Evolutionary conservation across 2,888 invertebrate species (phyloP).

Genomic region (Diploptera punctata): DNA sequence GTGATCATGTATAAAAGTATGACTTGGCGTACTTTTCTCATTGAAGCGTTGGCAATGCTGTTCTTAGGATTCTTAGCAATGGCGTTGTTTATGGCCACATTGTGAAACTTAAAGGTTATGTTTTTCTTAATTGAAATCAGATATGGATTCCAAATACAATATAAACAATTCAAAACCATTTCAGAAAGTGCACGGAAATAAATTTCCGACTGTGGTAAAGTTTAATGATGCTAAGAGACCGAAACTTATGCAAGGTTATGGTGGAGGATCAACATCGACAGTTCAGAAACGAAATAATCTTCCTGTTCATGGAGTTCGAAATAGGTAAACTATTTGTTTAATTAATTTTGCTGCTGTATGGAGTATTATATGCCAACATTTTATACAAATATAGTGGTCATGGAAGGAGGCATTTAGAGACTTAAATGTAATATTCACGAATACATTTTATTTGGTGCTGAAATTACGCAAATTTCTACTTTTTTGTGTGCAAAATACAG

Average conservation of each 20-base stretch:
- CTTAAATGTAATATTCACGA: conserved; percentile 16
- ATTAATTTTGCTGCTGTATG: neutral
- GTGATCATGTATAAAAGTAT: too few species aligned
- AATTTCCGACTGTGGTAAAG: neutral
- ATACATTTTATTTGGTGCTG: neutral
- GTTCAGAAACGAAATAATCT: conserved; percentile 52
- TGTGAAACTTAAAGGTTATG: too few species aligned
- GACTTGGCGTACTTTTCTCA: too few species aligned
- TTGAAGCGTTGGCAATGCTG: too few species aligned
- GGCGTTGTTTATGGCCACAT: too few species aligned
- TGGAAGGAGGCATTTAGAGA: neutral
- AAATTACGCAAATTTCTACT: neutral
- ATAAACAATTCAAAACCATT: neutral
- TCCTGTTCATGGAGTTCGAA: conserved; percentile 55
- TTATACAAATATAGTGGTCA: neutral
- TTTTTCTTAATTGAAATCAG: too few species aligned
- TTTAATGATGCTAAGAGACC: conserved; percentile 1
- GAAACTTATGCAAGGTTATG: neutral
- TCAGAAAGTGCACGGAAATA: neutral
- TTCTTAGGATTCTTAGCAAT: too few species aligned
- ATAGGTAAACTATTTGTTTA: conserved; percentile 50
- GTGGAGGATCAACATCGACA: neutral
- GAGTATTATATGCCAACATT: neutral
- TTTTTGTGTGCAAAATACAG: neutral
- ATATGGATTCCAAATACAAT: conserved; percentile 7